Evolutionary conservation across 2,888 invertebrate genomes (phyloP).

Genomic region (Eupithecia subumbrata): DNA sequence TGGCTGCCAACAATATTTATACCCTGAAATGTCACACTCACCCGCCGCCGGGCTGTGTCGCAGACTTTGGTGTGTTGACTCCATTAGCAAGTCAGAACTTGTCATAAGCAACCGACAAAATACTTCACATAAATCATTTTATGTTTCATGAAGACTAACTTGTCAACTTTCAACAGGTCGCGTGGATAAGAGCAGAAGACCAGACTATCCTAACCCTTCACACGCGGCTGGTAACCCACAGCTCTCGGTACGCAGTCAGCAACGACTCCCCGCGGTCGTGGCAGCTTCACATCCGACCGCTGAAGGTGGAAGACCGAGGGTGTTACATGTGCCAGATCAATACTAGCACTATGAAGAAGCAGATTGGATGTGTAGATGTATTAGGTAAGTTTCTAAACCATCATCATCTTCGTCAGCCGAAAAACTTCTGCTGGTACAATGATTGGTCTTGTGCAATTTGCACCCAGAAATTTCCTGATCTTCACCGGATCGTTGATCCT

Average conservation of each 20-base stretch:
- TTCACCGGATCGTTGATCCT: neutral
- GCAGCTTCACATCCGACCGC: slow-evolving; percentile 89
- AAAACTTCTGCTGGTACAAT: neutral
- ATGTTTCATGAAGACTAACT: neutral
- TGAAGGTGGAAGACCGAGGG: slow-evolving; percentile 89
- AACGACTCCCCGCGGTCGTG: slow-evolving; percentile 88
- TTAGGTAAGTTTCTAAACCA: slow-evolving; percentile 82
- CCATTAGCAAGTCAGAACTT: neutral
- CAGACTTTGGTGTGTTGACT: neutral
- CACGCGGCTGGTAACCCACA: slow-evolving; percentile 89
- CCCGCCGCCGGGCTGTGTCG: neutral
- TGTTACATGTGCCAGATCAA: slow-evolving; percentile 93
- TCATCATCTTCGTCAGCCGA: neutral
- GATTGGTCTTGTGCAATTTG: neutral
- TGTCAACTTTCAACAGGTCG: slow-evolving; percentile 81
- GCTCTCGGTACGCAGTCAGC: slow-evolving; percentile 87
- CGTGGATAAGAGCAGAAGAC: slow-evolving; percentile 90
- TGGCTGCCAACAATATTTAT: neutral
- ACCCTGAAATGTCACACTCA: neutral
- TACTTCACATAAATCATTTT: neutral
- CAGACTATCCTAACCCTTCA: slow-evolving; percentile 90
- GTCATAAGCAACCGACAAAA: neutral
- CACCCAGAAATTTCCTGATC: neutral
- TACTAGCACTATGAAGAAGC: slow-evolving; percentile 90
- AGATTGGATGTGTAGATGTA: slow-evolving; percentile 90